Evolutionary conservation across 1,140 invertebrate species (phyloP), one percentile per base, ranked within the genome.

Genomic region (Solen grandis): DNA sequence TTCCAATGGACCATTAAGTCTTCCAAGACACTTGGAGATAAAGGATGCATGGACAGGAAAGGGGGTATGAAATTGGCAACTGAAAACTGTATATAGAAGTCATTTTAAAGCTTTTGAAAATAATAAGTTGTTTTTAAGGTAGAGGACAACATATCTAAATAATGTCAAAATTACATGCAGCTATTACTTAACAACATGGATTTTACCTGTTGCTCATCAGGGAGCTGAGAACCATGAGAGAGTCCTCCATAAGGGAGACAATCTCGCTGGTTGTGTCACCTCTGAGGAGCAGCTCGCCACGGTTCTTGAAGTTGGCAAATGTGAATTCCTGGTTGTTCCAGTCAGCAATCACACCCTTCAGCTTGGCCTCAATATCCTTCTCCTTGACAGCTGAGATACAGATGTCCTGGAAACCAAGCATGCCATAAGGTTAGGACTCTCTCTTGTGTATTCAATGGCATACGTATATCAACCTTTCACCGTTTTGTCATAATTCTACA

Each of bases 321-420:
- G 96, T 97, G 50, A 99, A 93, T 88, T 98, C 97, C 86, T 98
- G 96, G 0, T 96, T 95, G 0, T 96, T 96, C 98, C 98, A 99
- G 91, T 99, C 97, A 87, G 97, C 97, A 2, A 97, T 98, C 0
- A 99, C 97, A 92, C 97, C 96, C 73, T 97, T 94, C 22, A 99
- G 91, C 91, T 99, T 99, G 0, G 97, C 97, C 93, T 99, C 98
- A 84, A 99, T 99, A 89, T 99, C 98, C 88, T 98, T 97, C 91
- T 99, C 98, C 93, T 99, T 99, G 95, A 99, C 97, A 0, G 98
- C 97, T 36, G 97, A 98, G 90, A 99, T 99, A 92, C 98, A 99
- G 88, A 99, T 98, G 90, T 99, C 98, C 94, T 96, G 87, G 0
- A 78, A 62, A 33, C 19, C 33, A 35, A 68, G 63, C 4, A 63